Evolutionary conservation across 1,140 invertebrate species (phyloP), one percentile per base, ranked within the genome.

Genomic region (Eriocheir sinensis): DNA sequence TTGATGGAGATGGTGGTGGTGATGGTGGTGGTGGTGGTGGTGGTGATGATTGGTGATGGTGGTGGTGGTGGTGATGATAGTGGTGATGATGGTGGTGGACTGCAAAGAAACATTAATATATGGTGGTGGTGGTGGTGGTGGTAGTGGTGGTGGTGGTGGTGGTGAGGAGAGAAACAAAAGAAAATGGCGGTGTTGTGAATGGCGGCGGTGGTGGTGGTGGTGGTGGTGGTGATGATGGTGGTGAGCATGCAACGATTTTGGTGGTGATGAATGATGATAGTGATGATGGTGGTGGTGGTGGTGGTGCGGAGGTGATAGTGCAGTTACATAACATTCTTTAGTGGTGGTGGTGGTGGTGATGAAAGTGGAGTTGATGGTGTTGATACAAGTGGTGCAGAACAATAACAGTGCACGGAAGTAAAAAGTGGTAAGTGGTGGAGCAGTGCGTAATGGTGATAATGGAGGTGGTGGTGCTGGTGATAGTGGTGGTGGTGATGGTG

Each of bases 1-100:
- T 1, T 81, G 34, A 30, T 0, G 80, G 34, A 12, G 27, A 72
- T 81, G 80, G 34, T 81, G 80, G 34, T 81, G 80, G 34, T 6
- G 30, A n/a, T 81, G 80, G 34, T n/a, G 30, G 36, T 34, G 81
- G 36, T 85, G 2, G 36, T 85, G 38, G 34, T 85, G 81, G 21
- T 85, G 36, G 21, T 85, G 81, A 85, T 85, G 81, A 34, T 72
- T 36, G 81, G 36, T 85, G 81, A 85, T 36, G 27, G 36, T 36
- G 34, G 12, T 85, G 34, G 36, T 2, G 38, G 36, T 85, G 34
- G 36, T 72, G 60, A n/a, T n/a, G 60, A n/a, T 2, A 72, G 60
- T 85, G 27, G 38, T 85, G 81, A 85, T 81, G 32, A 81, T 81
- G 6, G 15, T 4, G 15, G 44, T 48, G 44, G n/a, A n/a, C n/a